phyloP scores from a whole-genome alignment of 1,140 invertebrate species.

The Brachionus asplanchnoidis region DNA sequence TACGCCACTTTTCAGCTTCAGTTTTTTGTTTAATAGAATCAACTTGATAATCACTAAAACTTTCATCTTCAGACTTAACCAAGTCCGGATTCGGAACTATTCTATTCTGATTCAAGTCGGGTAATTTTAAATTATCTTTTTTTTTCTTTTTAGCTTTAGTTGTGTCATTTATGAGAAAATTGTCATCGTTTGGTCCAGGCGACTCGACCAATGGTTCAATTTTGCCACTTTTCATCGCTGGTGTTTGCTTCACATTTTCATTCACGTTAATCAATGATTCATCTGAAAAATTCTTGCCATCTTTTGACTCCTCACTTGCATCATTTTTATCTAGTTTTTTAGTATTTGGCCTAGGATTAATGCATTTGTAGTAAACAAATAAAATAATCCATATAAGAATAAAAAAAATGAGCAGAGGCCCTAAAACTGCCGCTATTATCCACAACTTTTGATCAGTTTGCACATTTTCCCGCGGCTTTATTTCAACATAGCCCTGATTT shows the following conservation, averaged over 20 bases:
- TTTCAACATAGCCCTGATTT: conserved; percentile 29
- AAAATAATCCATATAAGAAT: conserved; percentile 24
- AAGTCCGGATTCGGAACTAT: not conserved
- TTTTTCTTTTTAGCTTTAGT: not conserved
- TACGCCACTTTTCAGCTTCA: conserved; percentile 19
- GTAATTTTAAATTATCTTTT: not conserved
- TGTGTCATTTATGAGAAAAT: not conserved
- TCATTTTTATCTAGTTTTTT: not conserved
- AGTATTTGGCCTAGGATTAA: conserved; percentile 3
- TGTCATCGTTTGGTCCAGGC: not conserved
- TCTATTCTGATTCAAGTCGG: not conserved
- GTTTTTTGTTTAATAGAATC: not conserved
- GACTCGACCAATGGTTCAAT: not conserved
- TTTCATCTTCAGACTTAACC: not conserved
- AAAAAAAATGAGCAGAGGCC: not conserved
- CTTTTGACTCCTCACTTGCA: not conserved
- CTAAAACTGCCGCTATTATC: conserved; percentile 30
- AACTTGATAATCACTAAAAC: not conserved
- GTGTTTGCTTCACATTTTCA: not conserved
- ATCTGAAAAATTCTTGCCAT: not conserved
- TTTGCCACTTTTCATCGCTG: not conserved
- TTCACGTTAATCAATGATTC: not conserved
- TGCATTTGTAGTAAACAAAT: conserved; percentile 33
- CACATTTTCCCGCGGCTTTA: not conserved
- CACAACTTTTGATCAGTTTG: not conserved